These are phyloP conservation scores for Brachyistius frenatus DNA, from an alignment of 2,113 vertebrate genomes.

Conservation along the genomic window DNA sequence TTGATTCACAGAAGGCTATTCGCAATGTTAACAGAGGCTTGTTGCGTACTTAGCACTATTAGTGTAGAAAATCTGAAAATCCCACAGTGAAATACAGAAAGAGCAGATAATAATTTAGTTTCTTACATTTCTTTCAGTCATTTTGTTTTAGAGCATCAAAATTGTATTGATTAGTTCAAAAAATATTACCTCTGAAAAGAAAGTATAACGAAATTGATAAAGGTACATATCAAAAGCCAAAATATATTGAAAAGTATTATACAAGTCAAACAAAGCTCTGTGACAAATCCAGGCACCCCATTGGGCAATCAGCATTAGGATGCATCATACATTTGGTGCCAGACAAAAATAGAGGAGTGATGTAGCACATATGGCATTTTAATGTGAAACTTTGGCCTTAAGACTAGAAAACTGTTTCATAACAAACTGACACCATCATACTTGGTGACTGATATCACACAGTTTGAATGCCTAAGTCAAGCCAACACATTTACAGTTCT, in stretches of 20 bases:
- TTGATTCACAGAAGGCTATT: slow-evolving; percentile 25
- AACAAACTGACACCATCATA: neutral
- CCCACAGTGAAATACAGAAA: slow-evolving; percentile 6
- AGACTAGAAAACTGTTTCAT: slow-evolving; percentile 10
- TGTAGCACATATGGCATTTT: slow-evolving; percentile 5
- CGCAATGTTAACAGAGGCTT: slow-evolving; percentile 22
- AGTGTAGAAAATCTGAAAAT: neutral
- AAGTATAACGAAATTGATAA: neutral
- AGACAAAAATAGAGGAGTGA: slow-evolving; percentile 14
- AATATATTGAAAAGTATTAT: neutral
- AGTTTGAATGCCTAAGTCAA: neutral
- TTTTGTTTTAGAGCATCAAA: slow-evolving; percentile 3
- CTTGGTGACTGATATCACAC: neutral
- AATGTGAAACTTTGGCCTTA: slow-evolving; percentile 19
- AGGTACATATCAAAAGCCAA: neutral
- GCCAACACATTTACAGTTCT: neutral
- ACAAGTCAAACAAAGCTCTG: slow-evolving; percentile 7
- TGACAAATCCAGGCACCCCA: slow-evolving; percentile 3
- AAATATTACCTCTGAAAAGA: slow-evolving; percentile 4
- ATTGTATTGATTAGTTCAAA: neutral
- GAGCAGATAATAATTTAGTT: neutral
- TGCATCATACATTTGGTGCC: slow-evolving; percentile 15
- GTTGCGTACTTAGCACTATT: slow-evolving; percentile 13
- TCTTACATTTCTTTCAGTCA: neutral
- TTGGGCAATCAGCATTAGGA: slow-evolving; percentile 2